Base-by-base conservation (phyloP, 2,888 invertebrate species). In the Xanthorhoe spadicearia region DNA sequence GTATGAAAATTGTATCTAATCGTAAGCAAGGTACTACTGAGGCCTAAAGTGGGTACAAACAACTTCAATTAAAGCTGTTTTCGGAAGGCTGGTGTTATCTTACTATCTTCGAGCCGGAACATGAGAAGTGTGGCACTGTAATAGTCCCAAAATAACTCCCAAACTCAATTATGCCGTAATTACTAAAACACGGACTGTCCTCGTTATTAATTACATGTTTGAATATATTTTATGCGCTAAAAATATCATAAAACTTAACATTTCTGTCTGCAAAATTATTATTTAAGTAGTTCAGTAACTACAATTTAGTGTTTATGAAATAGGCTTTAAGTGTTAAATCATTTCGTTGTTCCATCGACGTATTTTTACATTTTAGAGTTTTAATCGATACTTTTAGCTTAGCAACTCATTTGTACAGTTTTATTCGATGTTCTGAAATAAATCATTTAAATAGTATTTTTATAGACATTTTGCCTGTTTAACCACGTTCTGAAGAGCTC, bases 361-460 rank as follows among this genome's bases (percentile, higher is more conserved):
- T 71, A 67, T 71, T 74, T 71, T 69, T 68, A 61, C 59, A 67
- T 70, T 51, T 15, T 50, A 61, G 18, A 19, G 35, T 58, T 53
- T 57, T 13, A 52, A 61, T 49, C 4, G 18, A 23, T 49, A 57
- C 23, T 38, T 49, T 13, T 50, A 56, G 51, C 57, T 56, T 58
- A 32, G 18, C 56, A 5, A 23, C 15, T 23, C 55, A 18, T 55
- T 15, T 56, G 19, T 61, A 66, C 35, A 61, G 15, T 57, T 53
- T 19, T 52, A 38, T 17, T 43, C 49, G 13, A 46, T 65, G 60
- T 60, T 51, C 6, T 51, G 32, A 52, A 35, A 54, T 23, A 38
- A 61, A 46, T 38, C 19, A 54, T 49, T 48, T 49, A 32, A 9
- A 49, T 43, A 51, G 53, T 61, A 66, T 66, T 66, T 66, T 61